Evolutionary conservation across 2,797 vertebrate species (phyloP).

Genomic region (Acrocephalus scirpaceus): DNA sequence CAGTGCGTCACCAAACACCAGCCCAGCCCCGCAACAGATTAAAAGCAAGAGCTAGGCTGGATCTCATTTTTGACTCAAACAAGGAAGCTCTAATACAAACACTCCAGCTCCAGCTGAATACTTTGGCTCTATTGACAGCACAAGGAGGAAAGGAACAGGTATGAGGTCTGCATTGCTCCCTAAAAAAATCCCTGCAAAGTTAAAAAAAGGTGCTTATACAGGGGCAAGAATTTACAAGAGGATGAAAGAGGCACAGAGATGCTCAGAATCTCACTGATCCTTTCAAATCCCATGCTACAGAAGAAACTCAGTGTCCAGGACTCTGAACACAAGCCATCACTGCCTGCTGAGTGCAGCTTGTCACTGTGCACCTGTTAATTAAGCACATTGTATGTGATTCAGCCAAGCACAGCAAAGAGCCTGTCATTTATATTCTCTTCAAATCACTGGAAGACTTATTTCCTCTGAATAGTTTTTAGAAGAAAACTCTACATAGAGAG

Average conservation of each 20-base stretch:
- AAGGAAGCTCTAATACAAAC: not conserved
- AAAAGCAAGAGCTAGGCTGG: constrained; percentile 44
- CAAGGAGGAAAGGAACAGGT: not conserved
- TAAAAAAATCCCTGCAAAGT: not conserved
- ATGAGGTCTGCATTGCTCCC: not conserved
- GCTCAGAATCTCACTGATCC: not conserved
- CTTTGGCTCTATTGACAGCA: not conserved
- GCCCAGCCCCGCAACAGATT: constrained; percentile 33
- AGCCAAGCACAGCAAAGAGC: not conserved
- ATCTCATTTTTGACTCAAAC: constrained; percentile 42
- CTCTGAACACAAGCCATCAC: not conserved
- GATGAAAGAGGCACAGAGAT: not conserved
- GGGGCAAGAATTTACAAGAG: not conserved
- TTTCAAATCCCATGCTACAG: not conserved
- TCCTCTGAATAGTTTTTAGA: not conserved
- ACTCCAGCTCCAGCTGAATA: not conserved
- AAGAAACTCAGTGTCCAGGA: not conserved
- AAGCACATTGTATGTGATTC: not conserved
- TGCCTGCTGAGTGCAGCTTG: not conserved
- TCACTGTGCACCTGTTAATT: not conserved
- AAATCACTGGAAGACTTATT: not conserved
- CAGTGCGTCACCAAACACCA: constrained; percentile 11
- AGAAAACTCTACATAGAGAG: not conserved
- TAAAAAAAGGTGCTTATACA: not conserved
- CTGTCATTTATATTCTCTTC: not conserved